Base-by-base conservation (phyloP, 2,797 vertebrate genomes). In the Coranthus polyacanthus region DNA sequence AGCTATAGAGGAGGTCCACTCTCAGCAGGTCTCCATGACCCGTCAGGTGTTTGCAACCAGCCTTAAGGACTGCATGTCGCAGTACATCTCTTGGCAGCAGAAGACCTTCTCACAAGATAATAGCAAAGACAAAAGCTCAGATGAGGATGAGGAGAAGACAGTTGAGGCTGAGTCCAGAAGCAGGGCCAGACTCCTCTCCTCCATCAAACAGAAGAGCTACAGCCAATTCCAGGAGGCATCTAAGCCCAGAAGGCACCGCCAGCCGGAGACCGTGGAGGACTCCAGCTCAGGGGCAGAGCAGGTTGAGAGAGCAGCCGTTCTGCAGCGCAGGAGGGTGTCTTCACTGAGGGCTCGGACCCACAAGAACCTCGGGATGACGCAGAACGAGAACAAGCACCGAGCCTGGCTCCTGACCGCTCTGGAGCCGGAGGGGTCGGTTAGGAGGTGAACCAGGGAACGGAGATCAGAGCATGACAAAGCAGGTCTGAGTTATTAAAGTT, bases 171-270 rank as follows among this genome's bases (percentile, higher is more conserved):
- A 82, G 6, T 34, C 58, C 56, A 75, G 72, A 60, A 81, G 20
- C 24, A 83, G 90, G 51, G 89, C 86, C 26, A 44, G 6, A 10
- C 82, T 88, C 4, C 62, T 91, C 42, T 76, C 78, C 46, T 75
- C 82, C 68, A 91, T 92, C 75, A 92, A 92, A 69, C 55, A 74
- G 60, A 91, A 76, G 71, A 84, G 88, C 82, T 91, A 77, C 75
- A 17, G 6, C 22, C 70, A 22, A 22, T 24, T 37, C 32, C 54
- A 75, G 6, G 41, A 52, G 15, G 65, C 12, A 0, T 1, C 86
- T 11, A 83, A 42, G 6, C 49, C 78, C 45, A 58, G 84, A 36
- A 82, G 85, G 38, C 78, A 85, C 57, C 62, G 80, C 2, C 61
- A 75, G 53, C 34, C 4, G 0, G 68, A 73, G 74, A 0, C 7